These are phyloP conservation scores for Scelioninae gen. 1 DNA, from an alignment of 2,888 invertebrate species.

Conservation along the genomic window DNA sequence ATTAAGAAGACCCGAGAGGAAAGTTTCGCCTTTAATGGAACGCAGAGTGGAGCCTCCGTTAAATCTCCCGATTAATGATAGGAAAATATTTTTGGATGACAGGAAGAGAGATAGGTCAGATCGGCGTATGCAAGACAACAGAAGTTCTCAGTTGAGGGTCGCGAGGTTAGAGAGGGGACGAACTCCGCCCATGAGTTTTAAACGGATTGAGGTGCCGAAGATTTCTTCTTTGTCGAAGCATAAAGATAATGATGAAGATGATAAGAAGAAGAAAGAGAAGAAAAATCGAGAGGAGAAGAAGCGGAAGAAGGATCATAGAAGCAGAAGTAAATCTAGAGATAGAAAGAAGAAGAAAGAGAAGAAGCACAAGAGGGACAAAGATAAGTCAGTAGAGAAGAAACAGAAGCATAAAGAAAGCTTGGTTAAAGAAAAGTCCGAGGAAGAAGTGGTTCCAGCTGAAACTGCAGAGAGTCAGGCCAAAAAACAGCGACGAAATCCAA, in stretches of 20 bases:
- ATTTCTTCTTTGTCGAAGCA: conserved; percentile 72
- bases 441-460: conserved; percentile 57
- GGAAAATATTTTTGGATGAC: conserved; percentile 82
- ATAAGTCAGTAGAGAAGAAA: conserved; percentile 81
- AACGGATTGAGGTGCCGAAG: conserved; percentile 75
- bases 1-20: conserved; percentile 84
- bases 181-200: conserved; percentile 76
- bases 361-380: conserved; percentile 85
- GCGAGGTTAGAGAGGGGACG: conserved; percentile 76
- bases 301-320: conserved; percentile 81
- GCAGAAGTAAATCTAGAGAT: conserved; percentile 81
- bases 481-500: conserved; percentile 80
- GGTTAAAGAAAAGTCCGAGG: conserved; percentile 73
- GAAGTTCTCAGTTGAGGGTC: conserved; percentile 74
- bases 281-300: conserved; percentile 77
- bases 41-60: conserved; percentile 75
- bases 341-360: conserved; percentile 84
- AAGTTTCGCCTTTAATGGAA: conserved; percentile 78
- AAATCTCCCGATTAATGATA: conserved; percentile 75
- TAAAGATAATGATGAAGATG: conserved; percentile 77
- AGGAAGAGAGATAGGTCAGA: conserved; percentile 79
- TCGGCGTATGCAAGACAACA: conserved; percentile 73
- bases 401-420: conserved; percentile 81
- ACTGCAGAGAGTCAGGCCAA: conserved; percentile 72
- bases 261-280: conserved; percentile 79